These are phyloP conservation scores for Steatornis caripensis DNA, from an alignment of 2,113 vertebrate genomes.

Conservation along the genomic window DNA sequence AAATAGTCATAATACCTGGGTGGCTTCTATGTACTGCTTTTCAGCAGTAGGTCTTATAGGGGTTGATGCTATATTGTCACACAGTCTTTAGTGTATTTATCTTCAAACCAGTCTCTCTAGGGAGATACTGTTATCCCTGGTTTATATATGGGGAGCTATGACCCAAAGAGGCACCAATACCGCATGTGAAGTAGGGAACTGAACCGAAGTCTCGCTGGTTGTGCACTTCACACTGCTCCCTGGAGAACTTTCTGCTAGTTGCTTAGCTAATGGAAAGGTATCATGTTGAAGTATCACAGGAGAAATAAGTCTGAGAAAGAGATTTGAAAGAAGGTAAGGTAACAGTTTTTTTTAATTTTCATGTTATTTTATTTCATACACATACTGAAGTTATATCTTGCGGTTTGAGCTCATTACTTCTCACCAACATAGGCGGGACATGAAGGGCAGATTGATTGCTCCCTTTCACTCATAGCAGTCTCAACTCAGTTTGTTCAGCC, in stretches of 20 bases:
- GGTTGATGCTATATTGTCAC: not conserved
- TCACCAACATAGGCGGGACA: not conserved
- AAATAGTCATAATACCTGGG: not conserved
- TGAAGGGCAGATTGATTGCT: not conserved
- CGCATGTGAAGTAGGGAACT: not conserved
- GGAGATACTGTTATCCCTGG: not conserved
- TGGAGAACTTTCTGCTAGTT: not conserved
- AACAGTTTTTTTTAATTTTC: not conserved
- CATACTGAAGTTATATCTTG: not conserved
- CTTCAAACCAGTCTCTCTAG: not conserved
- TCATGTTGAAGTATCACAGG: not conserved
- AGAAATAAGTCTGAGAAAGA: not conserved
- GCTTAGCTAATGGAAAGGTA: not conserved
- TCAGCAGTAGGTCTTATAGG: not conserved
- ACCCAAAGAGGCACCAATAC: not conserved
- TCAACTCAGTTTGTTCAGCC: not conserved
- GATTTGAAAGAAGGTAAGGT: not conserved
- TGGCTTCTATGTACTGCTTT: not conserved
- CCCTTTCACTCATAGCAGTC: not conserved
- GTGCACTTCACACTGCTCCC: not conserved
- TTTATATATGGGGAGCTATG: not conserved
- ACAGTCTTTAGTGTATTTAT: not conserved
- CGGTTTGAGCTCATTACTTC: not conserved
- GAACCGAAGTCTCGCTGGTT: not conserved
- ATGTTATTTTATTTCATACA: not conserved